Evolutionary conservation across 2,888 invertebrate genomes (phyloP).

Genomic region (Acronicta leporina): DNA sequence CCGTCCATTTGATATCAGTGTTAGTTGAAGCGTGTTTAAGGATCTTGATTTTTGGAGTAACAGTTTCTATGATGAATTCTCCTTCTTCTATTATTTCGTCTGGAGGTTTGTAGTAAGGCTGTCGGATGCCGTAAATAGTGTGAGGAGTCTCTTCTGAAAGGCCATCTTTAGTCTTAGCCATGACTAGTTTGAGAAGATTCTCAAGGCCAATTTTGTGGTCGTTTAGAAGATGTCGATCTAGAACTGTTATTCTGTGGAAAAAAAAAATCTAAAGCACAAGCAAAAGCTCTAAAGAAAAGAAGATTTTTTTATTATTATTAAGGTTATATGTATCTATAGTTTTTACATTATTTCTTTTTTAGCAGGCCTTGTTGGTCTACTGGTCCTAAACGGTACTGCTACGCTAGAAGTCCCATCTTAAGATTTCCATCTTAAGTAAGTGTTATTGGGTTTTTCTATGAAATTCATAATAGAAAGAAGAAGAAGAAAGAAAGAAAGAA

Average conservation of each 20-base stretch:
- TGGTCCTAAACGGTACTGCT: too few species aligned
- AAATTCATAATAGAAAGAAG: too few species aligned
- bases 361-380: too few species aligned
- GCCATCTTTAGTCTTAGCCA: constrained; percentile 82
- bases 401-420: too few species aligned
- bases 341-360: too few species aligned
- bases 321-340: too few species aligned
- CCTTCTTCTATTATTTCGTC: constrained; percentile 74
- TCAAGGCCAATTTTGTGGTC: constrained; percentile 81
- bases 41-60: constrained; percentile 77
- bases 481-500: too few species aligned
- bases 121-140: constrained; percentile 60
- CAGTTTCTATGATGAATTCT: constrained; percentile 79
- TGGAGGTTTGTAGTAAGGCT: constrained; percentile 73
- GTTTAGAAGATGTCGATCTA: constrained; percentile 81
- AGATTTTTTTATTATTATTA: too few species aligned
- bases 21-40: constrained; percentile 75
- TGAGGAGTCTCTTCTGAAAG: constrained; percentile 62
- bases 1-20: constrained; percentile 72
- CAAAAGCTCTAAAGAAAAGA: too few species aligned
- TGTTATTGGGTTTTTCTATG: too few species aligned
- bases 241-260: constrained; percentile 77
- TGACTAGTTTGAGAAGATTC: constrained; percentile 77
- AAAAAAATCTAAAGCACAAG: too few species aligned
- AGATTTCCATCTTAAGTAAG: too few species aligned